Evolutionary conservation across 2,113 vertebrate genomes (phyloP), one percentile per base, ranked within the genome.

Genomic region (Campylorhamphus procurvoides): DNA sequence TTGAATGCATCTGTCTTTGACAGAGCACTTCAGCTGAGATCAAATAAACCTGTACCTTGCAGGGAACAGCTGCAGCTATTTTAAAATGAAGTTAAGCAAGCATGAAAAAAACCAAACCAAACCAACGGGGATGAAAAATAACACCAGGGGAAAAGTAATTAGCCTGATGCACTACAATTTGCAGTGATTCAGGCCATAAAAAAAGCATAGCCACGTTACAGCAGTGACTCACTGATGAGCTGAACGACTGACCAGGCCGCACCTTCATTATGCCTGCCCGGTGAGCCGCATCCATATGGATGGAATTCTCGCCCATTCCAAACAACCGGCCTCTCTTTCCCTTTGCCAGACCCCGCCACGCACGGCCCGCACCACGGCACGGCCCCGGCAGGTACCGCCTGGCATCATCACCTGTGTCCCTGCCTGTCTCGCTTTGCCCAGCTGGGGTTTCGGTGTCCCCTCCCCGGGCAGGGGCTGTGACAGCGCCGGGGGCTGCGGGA

Each of bases 11-110:
- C 87, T 63, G 73, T n/a, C 91, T 84, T 52, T 55, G 74, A 82
- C 92, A 92, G 27, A 91, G 81, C 58, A 14, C 76, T 89, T 94
- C 84, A 58, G 6, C 89, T 6, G 58, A 89, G 81, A 95, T 90
- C 95, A 96, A 87, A 85, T 29, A 62, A 84, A 91, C 18, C 56
- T n/a, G 16, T 66, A 64, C 94, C 77, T 95, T 29, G 55, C 77
- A 62, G 74, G 4, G 46, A 91, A 44, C 77, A 84, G 90, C 93
- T 80, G 74, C 69, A 91, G 91, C 78, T 92, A 73, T 92, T 91
- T 95, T 76, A 74, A 92, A 92, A 72, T 6, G 7, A 73, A 96
- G 89, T 91, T 82, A 92, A 94, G 67, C 60, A 81, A 62, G 80
- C 69, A 50, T 14, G 29, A 22, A 20, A 22, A 18, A 24, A 16